Evolutionary conservation across 2,888 invertebrate genomes (phyloP), one percentile per base, ranked within the genome.

Genomic region (Mamestra brassicae): DNA sequence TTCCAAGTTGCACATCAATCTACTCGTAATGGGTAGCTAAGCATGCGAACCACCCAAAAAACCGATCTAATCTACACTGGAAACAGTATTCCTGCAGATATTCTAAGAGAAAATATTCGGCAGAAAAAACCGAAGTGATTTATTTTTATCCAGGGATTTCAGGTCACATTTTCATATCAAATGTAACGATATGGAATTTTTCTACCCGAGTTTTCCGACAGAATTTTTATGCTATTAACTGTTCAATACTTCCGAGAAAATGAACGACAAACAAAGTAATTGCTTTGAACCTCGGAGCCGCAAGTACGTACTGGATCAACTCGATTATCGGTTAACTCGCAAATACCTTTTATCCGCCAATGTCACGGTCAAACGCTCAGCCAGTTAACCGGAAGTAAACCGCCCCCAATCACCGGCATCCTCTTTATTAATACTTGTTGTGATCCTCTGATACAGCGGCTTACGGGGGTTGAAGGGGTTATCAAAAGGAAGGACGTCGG

Each of bases 401-500:
- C 64, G 71, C 47, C 55, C 68, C 58, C 74, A 81, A 86, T 83
- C 78, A 85, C 78, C 68, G 72, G 47, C 62, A 45, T 62, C 57
- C 47, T 65, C 81, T 81, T 68, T 80, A 74, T 74, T 74, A 85
- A 80, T 72, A 76, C 73, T 62, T 65, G 52, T 76, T 62, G 65
- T 71, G 60, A 74, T 73, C 68, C 67, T 61, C n/a, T 75, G 81
- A 74, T 80, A 63, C 74, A 65, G 17, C 52, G 81, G 75, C 71
- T 86, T 78, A 82, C 66, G 74, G 67, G 63, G 77, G 66, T 62
- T 74, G 71, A 77, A 81, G 74, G 80, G 83, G 81, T 82, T 83
- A 85, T 85, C 75, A 77, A 86, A 85, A 71, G 69, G 77, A 83
- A 78, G 81, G 61, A 77, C 76, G 76, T 74, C 69, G 77, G 78